A percentile compares a stretch with the other conserved stretches of the same genome.
These are phyloP conservation scores for Cydia pomonella DNA, from an alignment of 1,140 invertebrate species.

Conservation along the genomic window DNA sequence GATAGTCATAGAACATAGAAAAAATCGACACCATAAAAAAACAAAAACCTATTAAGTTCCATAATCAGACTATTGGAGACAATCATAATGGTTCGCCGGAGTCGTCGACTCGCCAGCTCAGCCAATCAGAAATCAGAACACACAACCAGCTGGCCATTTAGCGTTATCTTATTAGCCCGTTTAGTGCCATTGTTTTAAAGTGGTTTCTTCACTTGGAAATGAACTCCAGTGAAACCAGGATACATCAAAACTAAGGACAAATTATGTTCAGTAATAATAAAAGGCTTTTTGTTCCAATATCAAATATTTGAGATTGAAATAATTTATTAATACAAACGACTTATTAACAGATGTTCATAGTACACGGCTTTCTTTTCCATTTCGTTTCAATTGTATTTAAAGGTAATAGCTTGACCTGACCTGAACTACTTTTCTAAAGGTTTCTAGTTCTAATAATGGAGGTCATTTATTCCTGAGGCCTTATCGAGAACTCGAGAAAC, in stretches of 20 bases:
- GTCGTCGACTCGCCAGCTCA: not conserved
- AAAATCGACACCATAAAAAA: no score
- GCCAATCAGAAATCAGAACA: not conserved
- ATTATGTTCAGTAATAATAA: not conserved
- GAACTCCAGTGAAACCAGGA: not conserved
- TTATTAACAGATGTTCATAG: no score
- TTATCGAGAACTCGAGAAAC: no score
- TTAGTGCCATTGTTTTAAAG: constrained; percentile 12
- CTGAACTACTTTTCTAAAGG: not conserved
- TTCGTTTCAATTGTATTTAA: not conserved
- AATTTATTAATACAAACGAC: no score
- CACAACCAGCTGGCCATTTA: constrained; percentile 8
- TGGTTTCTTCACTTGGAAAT: not conserved
- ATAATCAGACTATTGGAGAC: no score
- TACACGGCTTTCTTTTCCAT: not conserved
- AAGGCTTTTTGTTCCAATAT: no score
- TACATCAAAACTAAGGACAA: not conserved
- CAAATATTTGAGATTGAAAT: no score
- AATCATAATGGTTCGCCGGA: not conserved
- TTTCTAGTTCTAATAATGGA: not conserved
- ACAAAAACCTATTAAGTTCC: no score
- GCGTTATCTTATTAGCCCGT: constrained; percentile 46
- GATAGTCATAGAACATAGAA: no score
- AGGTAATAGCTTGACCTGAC: not conserved
- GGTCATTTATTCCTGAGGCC: not conserved